phyloP scores from a whole-genome alignment of 2,888 invertebrate species.

The Pollenia griseotomentosa region DNA sequence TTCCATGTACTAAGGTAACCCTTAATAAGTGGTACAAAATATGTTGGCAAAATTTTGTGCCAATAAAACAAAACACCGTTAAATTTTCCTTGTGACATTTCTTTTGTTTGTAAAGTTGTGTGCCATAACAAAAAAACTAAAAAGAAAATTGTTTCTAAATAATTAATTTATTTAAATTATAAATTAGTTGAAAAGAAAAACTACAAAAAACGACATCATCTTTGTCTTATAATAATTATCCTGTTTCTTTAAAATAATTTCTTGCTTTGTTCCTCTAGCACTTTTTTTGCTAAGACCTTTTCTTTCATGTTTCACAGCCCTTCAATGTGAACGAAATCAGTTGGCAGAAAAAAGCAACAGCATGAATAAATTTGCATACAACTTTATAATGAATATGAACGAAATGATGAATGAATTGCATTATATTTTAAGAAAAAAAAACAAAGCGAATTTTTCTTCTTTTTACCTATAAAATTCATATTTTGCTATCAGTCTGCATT shows the following conservation, averaged over 20 bases:
- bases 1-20: no score
- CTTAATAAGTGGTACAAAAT: no score
- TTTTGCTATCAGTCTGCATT: not conserved
- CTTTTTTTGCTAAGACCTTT: not conserved
- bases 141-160: not conserved
- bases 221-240: not conserved
- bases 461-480: not conserved
- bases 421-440: constrained; percentile 6
- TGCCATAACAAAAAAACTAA: no score
- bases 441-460: not conserved
- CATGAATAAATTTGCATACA: not conserved
- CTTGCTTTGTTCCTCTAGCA: not conserved
- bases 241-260: not conserved
- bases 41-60: no score
- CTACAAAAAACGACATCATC: not conserved
- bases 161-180: constrained; percentile 11
- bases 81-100: no score
- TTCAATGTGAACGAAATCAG: not conserved
- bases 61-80: no score
- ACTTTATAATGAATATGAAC: not conserved
- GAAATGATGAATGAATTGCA: constrained; percentile 27
- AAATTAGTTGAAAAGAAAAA: not conserved
- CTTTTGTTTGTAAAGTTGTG: no score
- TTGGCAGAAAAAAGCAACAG: not conserved
- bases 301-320: not conserved